Conservation (phyloP, 2,113 vertebrate species). For the crab-eating macaque (Macaca fascicularis) region T2T-MFA8v1.1 NC_088375.1:151341501-151342000, state of each 20-base stretch:
- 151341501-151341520: background rate
- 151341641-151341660: background rate
- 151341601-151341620: background rate
- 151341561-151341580: background rate
- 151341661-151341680: background rate
- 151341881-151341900: background rate
- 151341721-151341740: background rate
- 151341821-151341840: background rate
- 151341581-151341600: background rate
- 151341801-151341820: background rate
- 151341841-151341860: background rate
- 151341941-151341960: background rate
- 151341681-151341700: background rate
- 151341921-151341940: background rate
- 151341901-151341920: background rate
- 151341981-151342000: background rate
- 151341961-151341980: background rate
- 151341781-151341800: background rate
- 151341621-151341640: background rate
- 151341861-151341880: background rate
- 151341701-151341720: background rate
- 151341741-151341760: background rate
- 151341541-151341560: background rate
- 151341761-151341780: background rate
- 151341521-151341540: background rate